Evolutionary conservation across 2,113 vertebrate genomes (phyloP).

Genomic region (Crotalus tigris): DNA sequence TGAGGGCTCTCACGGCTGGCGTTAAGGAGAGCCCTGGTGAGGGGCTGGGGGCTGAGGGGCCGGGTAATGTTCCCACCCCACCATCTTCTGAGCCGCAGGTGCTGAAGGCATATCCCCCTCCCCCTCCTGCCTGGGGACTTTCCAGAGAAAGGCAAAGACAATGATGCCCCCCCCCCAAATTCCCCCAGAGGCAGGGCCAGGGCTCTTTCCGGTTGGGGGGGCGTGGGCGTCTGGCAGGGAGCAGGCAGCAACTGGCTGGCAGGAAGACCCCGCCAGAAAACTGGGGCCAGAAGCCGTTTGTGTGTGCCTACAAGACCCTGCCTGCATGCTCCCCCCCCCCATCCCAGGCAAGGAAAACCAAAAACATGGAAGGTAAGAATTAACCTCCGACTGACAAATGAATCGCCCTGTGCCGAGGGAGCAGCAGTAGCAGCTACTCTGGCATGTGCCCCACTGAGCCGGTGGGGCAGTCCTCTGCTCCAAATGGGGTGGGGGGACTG

Average conservation of each 20-base stretch:
- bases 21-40: not conserved
- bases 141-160: not conserved
- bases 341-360: not conserved
- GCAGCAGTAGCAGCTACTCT: not conserved
- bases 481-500: too few relatives aligned
- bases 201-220: not conserved
- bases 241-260: not conserved
- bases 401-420: not conserved
- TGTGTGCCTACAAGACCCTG: not conserved
- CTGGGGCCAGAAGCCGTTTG: not conserved
- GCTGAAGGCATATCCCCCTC: not conserved
- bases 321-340: accelerated
- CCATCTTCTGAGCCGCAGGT: not conserved
- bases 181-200: not conserved
- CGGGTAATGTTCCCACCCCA: not conserved
- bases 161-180: too few relatives aligned
- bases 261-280: not conserved
- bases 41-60: not conserved
- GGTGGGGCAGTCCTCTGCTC: not conserved
- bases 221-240: not conserved
- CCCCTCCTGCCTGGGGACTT: not conserved
- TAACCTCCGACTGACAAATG: not conserved
- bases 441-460: not conserved
- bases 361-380: not conserved
- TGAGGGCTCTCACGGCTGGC: not conserved